Evolutionary conservation across 2,797 vertebrate genomes (phyloP).

Genomic region (Ispidina picta): DNA sequence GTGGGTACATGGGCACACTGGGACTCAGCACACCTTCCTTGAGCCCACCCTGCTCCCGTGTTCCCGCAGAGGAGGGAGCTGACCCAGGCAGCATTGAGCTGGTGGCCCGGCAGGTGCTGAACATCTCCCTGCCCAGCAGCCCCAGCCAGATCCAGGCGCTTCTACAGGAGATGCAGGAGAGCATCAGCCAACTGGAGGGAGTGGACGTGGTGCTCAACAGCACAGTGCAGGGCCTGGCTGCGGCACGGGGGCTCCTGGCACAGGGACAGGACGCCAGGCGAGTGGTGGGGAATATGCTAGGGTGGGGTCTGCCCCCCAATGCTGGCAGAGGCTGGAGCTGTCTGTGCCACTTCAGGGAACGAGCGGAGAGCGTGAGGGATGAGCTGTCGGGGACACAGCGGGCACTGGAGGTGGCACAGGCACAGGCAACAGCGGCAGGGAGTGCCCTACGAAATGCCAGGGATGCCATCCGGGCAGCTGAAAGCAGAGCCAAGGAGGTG

Average conservation of each 20-base stretch:
- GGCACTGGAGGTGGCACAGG: slow-evolving; percentile 67
- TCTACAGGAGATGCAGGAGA: slow-evolving; percentile 80
- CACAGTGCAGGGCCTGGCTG: slow-evolving; percentile 74
- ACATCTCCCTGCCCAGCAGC: slow-evolving; percentile 83
- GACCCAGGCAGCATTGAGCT: slow-evolving; percentile 88
- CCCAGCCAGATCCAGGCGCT: slow-evolving; percentile 67
- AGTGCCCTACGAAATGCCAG: slow-evolving; percentile 67
- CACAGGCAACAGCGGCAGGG: slow-evolving; percentile 70
- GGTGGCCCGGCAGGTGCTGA: slow-evolving; percentile 83
- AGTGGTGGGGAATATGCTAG: not conserved
- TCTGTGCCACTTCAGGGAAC: slow-evolving; percentile 54
- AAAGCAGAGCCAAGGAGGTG: slow-evolving; percentile 67
- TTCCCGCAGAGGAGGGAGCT: slow-evolving; percentile 84
- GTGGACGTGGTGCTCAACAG: slow-evolving; percentile 79
- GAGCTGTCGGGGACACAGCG: slow-evolving; percentile 64
- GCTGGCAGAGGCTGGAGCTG: not conserved
- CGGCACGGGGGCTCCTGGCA: slow-evolving; percentile 77
- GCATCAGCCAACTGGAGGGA: slow-evolving; percentile 79
- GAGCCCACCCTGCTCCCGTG: not conserved
- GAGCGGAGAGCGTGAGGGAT: slow-evolving; percentile 75
- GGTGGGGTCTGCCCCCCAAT: not conserved
- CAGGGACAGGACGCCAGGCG: slow-evolving; percentile 81
- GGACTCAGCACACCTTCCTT: rapidly evolving
- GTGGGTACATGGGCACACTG: rapidly evolving
- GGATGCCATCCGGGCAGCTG: slow-evolving; percentile 72